These are phyloP conservation scores for Trissolcus brochymenae DNA, from an alignment of 2,888 invertebrate genomes.

Conservation along the genomic window DNA sequence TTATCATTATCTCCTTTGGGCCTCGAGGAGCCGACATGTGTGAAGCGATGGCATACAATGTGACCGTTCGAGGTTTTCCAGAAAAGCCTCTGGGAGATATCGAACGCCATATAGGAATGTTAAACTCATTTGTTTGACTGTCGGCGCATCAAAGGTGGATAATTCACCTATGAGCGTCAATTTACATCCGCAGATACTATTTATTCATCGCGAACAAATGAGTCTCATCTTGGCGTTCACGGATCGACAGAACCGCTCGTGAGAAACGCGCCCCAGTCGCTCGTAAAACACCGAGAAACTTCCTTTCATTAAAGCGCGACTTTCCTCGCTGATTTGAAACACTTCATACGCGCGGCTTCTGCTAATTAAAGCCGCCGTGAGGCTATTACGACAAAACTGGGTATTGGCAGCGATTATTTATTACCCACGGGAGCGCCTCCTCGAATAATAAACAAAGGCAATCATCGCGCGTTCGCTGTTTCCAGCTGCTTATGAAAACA, in stretches of 20 bases:
- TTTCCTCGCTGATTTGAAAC: constrained; percentile 56
- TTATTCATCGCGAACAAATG: constrained; percentile 53
- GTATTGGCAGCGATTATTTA: constrained; percentile 68
- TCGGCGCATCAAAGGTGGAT: constrained; percentile 11
- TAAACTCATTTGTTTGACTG: constrained; percentile 1
- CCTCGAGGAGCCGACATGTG: constrained; percentile 11
- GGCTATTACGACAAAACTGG: constrained; percentile 41
- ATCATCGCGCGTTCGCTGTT: constrained; percentile 63
- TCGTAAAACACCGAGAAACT: constrained; percentile 52
- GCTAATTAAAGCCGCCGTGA: constrained; percentile 49
- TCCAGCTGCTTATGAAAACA: constrained; percentile 69
- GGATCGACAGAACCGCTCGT: constrained; percentile 25
- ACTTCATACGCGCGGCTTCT: constrained; percentile 35
- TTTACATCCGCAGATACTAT: constrained; percentile 36
- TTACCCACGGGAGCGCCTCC: constrained; percentile 61
- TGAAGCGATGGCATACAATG: background rate
- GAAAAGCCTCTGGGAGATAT: background rate
- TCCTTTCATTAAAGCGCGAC: constrained; percentile 55
- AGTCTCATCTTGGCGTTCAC: constrained; percentile 24
- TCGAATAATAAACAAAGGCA: constrained; percentile 67
- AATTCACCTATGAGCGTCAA: background rate
- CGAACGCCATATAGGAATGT: too few species aligned
- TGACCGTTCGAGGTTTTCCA: background rate
- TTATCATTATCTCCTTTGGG: constrained; percentile 49
- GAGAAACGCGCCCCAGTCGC: constrained; percentile 51